Evolutionary conservation across 2,113 vertebrate genomes (phyloP), one percentile per base, ranked within the genome.

Genomic region (Morone chrysops): DNA sequence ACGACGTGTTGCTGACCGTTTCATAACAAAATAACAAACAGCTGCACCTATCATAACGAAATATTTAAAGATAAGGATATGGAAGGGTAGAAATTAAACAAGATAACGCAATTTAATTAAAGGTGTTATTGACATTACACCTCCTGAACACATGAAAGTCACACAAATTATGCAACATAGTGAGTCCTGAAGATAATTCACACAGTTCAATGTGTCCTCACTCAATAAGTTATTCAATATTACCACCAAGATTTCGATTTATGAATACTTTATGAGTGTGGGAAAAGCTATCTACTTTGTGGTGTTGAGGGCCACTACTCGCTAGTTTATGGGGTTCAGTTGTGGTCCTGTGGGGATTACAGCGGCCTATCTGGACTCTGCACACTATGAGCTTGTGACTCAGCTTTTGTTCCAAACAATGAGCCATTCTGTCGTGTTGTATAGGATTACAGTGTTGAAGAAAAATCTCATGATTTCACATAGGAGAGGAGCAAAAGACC

Each of bases 371-470:
- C 71, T 87, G 70, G 57, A 59, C 41, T 54, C 31, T 53, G 83
- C 65, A 61, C n/a, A 51, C 51, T 54, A 0, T 36, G 41, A 79
- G 70, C 78, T 80, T 62, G 61, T 86, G 80, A 84, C 63, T 90
- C 57, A 70, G 70, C 75, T 76, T 75, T 89, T 83, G 78, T 81
- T 80, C 40, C 70, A 72, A 89, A 89, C 82, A 88, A 81, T 89
- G 79, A 78, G 76, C 81, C 54, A 10, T 59, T 90, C 78, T 84
- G 56, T 81, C 13, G 8, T 71, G 43, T 61, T 75, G 76, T 54
- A 31, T 75, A 25, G 57, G 60, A 85, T 87, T 85, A 84, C 75
- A 82, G n/a, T 4, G 48, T 36, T 60, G 71, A 70, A 67, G 61
- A 88, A 83, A 82, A 69, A 83, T 77, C 66, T 81, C 54, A 61